A percentile compares a stretch with the other conserved stretches of the same genome.
These are phyloP conservation scores for Diorhabda carinulata DNA, from an alignment of 1,140 invertebrate genomes.

Conservation along the genomic window DNA sequence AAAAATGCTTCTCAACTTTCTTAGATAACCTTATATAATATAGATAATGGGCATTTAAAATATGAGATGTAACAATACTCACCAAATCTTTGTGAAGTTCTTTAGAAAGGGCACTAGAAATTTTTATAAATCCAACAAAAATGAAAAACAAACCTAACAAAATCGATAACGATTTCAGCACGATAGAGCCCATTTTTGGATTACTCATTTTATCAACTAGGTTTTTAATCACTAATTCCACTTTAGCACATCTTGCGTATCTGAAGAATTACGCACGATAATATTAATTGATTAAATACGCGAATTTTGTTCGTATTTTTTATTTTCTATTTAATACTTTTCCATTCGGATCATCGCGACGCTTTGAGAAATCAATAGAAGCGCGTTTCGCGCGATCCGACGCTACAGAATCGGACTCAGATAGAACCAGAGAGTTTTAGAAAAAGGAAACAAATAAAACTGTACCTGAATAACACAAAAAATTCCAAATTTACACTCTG, in stretches of 20 bases:
- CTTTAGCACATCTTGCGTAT: not conserved
- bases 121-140: slow-evolving; percentile 89
- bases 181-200: slow-evolving; percentile 65
- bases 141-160: slow-evolving; percentile 93
- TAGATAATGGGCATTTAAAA: slow-evolving; percentile 6
- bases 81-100: slow-evolving; percentile 97
- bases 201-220: slow-evolving; percentile 9
- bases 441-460: no score
- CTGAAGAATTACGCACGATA: no score
- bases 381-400: not conserved
- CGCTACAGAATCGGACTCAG: not conserved
- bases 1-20: no score
- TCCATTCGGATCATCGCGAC: slow-evolving; percentile 13
- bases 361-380: slow-evolving; percentile 15
- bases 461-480: no score
- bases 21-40: not conserved
- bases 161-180: slow-evolving; percentile 84
- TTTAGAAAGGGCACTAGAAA: slow-evolving; percentile 86
- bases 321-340: not conserved
- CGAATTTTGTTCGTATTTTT: no score
- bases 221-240: not conserved
- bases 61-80: slow-evolving; percentile 47
- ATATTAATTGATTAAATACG: no score
- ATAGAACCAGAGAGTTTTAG: no score
- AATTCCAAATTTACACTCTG: no score